phyloP scores from a whole-genome alignment of 2,113 vertebrate species.

The Crotalus helleri region DNA sequence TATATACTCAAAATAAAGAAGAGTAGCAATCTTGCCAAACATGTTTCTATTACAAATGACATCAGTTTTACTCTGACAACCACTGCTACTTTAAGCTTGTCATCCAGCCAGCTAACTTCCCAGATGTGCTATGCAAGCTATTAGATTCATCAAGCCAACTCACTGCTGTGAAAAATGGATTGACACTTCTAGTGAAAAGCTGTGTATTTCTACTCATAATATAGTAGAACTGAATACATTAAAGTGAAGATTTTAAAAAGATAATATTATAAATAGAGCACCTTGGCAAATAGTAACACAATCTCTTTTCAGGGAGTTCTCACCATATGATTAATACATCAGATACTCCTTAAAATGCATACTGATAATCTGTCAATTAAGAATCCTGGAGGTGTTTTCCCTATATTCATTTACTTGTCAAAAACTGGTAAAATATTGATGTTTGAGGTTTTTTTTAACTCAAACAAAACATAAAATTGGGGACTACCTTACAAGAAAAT shows the following conservation, averaged over 20 bases:
- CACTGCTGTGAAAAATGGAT: not conserved
- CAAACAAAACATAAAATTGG: not conserved
- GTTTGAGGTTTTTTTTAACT: not conserved
- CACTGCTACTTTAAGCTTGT: not conserved
- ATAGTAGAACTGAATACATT: not conserved
- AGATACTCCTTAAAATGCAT: not conserved
- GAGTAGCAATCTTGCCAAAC: not conserved
- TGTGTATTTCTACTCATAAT: not conserved
- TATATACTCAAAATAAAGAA: slow-evolving; percentile 10
- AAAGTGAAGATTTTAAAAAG: not conserved
- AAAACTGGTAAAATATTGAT: not conserved
- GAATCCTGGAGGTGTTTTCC: not conserved
- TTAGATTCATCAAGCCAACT: not conserved
- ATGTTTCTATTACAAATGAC: slow-evolving; percentile 10
- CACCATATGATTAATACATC: not conserved
- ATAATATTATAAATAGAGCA: not conserved
- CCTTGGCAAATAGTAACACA: not conserved
- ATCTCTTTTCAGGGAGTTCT: not conserved
- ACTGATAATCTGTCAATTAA: not conserved
- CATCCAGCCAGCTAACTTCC: not conserved
- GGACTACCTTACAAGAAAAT: not conserved
- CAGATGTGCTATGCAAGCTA: not conserved
- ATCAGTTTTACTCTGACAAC: not conserved
- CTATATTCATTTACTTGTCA: not conserved
- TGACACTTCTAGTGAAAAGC: not conserved